Percentiles rank a stretch among this genome's conserved stretches.
Evolutionary conservation across 2,888 invertebrate species (phyloP).

Genomic region (Furcula furcula): DNA sequence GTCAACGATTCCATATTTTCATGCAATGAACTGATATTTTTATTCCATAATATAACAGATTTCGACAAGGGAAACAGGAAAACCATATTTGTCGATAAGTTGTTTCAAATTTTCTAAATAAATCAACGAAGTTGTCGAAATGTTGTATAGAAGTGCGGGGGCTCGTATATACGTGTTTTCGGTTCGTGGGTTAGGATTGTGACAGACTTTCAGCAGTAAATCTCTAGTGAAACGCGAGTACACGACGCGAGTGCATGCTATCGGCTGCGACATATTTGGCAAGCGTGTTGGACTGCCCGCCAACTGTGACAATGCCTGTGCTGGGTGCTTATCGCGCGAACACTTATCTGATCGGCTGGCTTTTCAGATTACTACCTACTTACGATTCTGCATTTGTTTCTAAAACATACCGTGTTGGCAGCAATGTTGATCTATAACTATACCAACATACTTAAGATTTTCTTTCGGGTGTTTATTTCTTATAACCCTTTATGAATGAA

Average conservation of each 20-base stretch:
- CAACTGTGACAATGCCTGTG: conserved; percentile 69
- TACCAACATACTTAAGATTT: not conserved
- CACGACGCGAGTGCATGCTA: conserved; percentile 39
- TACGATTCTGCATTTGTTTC: conserved; percentile 32
- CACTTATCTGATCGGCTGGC: conserved; percentile 50
- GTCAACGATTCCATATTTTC: conserved; percentile 4
- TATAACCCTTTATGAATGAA: no score
- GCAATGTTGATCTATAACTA: conserved; percentile 8
- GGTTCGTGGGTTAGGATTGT: conserved; percentile 38
- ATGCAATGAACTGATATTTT: not conserved
- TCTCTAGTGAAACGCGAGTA: conserved; percentile 35
- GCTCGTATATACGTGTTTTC: conserved; percentile 23
- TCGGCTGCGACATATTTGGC: conserved; percentile 77
- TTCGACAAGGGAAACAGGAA: conserved; percentile 18
- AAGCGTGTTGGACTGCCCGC: conserved; percentile 56
- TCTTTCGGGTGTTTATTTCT: no score
- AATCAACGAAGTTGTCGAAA: conserved; percentile 39
- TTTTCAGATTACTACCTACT: conserved; percentile 50
- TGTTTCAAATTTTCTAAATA: conserved; percentile 46
- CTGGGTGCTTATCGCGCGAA: conserved; percentile 24
- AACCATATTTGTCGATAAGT: conserved; percentile 30
- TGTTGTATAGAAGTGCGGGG: conserved; percentile 21
- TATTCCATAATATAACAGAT: conserved; percentile 17
- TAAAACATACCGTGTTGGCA: conserved; percentile 17
- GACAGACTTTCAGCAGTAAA: conserved; percentile 64